phyloP scores from a whole-genome alignment of 2,888 invertebrate genomes.

The Nomada lathburiana region DNA sequence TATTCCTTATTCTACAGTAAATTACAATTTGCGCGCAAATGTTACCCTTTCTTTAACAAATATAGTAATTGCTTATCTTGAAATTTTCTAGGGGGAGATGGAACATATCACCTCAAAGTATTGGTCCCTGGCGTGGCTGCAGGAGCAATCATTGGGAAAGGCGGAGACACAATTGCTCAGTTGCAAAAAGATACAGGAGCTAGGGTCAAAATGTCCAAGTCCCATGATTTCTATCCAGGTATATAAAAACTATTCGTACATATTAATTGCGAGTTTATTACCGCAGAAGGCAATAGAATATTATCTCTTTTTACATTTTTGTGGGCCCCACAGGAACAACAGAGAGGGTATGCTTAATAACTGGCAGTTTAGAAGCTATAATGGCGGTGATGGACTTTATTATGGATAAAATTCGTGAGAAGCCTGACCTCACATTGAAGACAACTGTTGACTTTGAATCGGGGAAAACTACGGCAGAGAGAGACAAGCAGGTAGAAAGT shows the following conservation, averaged over 20 bases:
- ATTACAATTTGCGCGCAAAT: background rate
- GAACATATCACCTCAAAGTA: constrained; percentile 97
- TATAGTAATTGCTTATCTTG: constrained; percentile 17
- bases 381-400: constrained; percentile 96
- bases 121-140: constrained; percentile 98
- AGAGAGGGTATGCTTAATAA: constrained; percentile 96
- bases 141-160: constrained; percentile 99
- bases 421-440: constrained; percentile 93
- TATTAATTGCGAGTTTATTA: background rate
- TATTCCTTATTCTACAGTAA: background rate
- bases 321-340: constrained; percentile 90
- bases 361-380: constrained; percentile 95
- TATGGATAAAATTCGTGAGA: constrained; percentile 97
- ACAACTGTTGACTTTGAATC: constrained; percentile 91
- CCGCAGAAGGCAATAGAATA: background rate
- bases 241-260: constrained; percentile 52
- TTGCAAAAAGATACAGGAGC: constrained; percentile 99
- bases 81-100: constrained; percentile 90
- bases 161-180: constrained; percentile 99
- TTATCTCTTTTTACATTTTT: background rate
- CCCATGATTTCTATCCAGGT: constrained; percentile 99
- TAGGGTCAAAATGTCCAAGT: constrained; percentile 99
- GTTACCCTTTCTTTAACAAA: background rate
- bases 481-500: constrained; percentile 93
- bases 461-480: constrained; percentile 92